Evolutionary conservation across 2,797 vertebrate genomes (phyloP).

Genomic region (Crypturellus tataupa): DNA sequence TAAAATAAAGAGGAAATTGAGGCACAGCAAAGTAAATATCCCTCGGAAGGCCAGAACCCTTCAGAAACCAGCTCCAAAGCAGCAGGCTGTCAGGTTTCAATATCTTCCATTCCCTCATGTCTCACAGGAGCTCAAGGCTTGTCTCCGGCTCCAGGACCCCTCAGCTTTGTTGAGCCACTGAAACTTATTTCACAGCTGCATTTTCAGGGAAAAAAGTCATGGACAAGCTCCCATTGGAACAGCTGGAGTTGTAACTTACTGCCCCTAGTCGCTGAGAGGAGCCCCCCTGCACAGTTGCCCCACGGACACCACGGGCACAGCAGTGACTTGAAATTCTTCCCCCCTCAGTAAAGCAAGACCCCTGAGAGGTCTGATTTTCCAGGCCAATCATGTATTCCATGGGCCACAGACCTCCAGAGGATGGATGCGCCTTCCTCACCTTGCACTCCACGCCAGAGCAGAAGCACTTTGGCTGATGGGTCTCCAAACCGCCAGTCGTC

Average conservation of each 20-base stretch:
- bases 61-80: background rate
- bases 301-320: accelerated
- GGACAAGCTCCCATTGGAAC: background rate
- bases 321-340: background rate
- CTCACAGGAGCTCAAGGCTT: background rate
- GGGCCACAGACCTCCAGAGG: background rate
- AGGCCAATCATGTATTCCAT: background rate
- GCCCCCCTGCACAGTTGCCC: background rate
- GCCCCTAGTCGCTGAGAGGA: background rate
- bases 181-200: background rate
- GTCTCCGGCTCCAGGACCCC: background rate
- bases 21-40: conserved; percentile 5
- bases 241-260: background rate
- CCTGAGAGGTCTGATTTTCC: background rate
- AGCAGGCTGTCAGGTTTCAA: background rate
- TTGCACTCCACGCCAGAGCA: accelerated
- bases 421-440: accelerated
- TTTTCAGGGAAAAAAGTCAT: background rate
- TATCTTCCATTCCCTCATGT: background rate
- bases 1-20: background rate
- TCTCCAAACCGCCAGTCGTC: background rate
- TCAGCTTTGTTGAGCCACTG: background rate
- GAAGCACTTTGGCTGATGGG: background rate
- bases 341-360: background rate
- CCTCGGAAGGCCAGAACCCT: background rate